These are phyloP conservation scores for Callaeas wilsoni DNA, from an alignment of 2,113 vertebrate genomes.

Conservation along the genomic window DNA sequence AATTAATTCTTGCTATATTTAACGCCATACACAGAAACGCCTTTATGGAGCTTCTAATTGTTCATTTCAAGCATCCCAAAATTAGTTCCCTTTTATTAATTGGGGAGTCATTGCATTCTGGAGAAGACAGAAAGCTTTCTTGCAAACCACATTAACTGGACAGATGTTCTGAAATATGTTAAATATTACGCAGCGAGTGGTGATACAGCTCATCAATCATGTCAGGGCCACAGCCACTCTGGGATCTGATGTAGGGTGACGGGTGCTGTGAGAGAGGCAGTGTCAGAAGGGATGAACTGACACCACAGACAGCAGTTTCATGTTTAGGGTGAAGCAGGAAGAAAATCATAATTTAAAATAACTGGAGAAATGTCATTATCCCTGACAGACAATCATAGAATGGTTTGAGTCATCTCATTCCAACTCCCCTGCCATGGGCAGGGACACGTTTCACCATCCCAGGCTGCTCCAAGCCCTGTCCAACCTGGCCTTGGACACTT, in stretches of 20 bases:
- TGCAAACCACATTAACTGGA: not conserved
- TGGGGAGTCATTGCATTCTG: not conserved
- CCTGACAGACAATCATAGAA: rapidly evolving
- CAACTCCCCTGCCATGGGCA: rapidly evolving
- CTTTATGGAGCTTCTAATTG: constrained; percentile 21
- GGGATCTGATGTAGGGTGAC: not conserved
- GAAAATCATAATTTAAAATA: not conserved
- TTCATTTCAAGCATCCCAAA: constrained; percentile 2
- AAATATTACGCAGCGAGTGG: not conserved
- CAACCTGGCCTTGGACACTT: rapidly evolving
- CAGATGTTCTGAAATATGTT: constrained; percentile 41
- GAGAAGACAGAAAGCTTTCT: not conserved
- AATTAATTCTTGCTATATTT: constrained; percentile 18
- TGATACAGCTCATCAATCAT: not conserved
- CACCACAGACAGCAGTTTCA: not conserved
- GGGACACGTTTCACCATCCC: rapidly evolving
- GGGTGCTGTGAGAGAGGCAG: not conserved
- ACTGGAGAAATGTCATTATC: not conserved
- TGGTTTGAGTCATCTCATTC: not conserved
- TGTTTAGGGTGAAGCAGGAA: not conserved
- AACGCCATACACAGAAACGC: not conserved
- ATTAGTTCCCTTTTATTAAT: constrained; percentile 37
- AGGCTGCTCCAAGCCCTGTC: rapidly evolving
- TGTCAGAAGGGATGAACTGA: not conserved
- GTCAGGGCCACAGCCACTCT: not conserved